Evolutionary conservation across 2,113 vertebrate species (phyloP).

Genomic region (Euleptes europaea): DNA sequence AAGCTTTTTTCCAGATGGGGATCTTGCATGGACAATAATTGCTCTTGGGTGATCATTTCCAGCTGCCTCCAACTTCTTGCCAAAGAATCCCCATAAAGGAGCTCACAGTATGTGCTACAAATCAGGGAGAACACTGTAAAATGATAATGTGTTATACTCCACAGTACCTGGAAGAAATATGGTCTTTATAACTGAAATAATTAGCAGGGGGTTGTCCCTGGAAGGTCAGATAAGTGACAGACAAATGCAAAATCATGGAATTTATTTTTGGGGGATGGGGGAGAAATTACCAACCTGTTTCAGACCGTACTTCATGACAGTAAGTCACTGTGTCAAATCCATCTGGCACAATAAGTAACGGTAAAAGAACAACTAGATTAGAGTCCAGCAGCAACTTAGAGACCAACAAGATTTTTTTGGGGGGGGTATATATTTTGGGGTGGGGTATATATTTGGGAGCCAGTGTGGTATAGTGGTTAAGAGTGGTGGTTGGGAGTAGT

Average conservation of each 20-base stretch:
- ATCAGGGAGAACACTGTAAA: constrained; percentile 86
- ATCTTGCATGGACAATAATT: constrained; percentile 93
- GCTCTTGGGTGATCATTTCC: constrained; percentile 94
- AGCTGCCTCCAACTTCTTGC: constrained; percentile 88
- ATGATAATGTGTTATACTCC: constrained; percentile 85
- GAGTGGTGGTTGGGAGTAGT: too few species aligned
- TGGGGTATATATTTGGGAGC: too few species aligned
- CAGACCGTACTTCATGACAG: constrained; percentile 40
- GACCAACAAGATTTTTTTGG: too few species aligned
- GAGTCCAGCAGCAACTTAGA: too few species aligned
- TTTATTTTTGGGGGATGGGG: constrained; percentile 17
- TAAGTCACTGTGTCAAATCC: constrained; percentile 34
- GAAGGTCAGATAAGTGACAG: constrained; percentile 75
- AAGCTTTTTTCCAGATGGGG: constrained; percentile 93
- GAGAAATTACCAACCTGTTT: constrained; percentile 59
- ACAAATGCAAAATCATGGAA: constrained; percentile 56
- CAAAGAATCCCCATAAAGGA: constrained; percentile 86
- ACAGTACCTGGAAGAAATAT: constrained; percentile 82
- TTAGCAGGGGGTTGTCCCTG: constrained; percentile 75
- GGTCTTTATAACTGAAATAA: constrained; percentile 85
- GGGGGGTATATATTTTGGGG: too few species aligned
- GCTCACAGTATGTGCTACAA: constrained; percentile 84
- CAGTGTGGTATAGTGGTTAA: too few species aligned
- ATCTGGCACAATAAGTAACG: too few species aligned
- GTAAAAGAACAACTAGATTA: too few species aligned